phyloP scores from a whole-genome alignment of 1,140 invertebrate genomes.

The Oryzaephilus surinamensis region DNA sequence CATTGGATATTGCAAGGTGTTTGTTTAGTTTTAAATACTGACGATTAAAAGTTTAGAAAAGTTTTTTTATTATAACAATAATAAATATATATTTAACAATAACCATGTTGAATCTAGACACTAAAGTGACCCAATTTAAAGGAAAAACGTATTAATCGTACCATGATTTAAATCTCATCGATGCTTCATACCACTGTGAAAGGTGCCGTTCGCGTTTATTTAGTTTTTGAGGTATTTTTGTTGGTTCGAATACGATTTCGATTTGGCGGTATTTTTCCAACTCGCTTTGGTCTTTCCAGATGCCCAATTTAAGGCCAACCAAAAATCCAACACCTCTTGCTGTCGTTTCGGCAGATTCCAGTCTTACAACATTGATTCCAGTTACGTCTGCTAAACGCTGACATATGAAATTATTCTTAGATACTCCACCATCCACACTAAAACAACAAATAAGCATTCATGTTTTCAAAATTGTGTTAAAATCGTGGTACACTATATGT shows the following conservation, averaged over 20 bases:
- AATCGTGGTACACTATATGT: constrained; percentile 2
- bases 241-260: constrained; percentile 52
- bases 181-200: no score
- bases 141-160: constrained; percentile 5
- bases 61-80: no score
- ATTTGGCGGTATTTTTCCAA: constrained; percentile 46
- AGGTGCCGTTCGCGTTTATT: no score
- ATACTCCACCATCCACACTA: constrained; percentile 89
- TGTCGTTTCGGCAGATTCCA: constrained; percentile 57
- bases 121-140: constrained; percentile 2
- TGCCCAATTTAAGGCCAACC: constrained; percentile 65
- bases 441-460: constrained; percentile 20
- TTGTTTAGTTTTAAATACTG: constrained; percentile 73
- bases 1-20: constrained; percentile 85
- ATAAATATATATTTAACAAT: neutral
- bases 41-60: constrained; percentile 35
- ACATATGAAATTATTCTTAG: constrained; percentile 80
- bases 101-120: neutral
- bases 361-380: constrained; percentile 59
- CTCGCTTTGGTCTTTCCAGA: constrained; percentile 63
- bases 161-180: constrained; percentile 3
- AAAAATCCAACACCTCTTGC: constrained; percentile 69
- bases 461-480: constrained; percentile 2
- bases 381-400: constrained; percentile 79
- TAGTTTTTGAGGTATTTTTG: no score